Base-by-base conservation (phyloP, 2,113 vertebrate genomes). In the Percopsis transmontana region DNA sequence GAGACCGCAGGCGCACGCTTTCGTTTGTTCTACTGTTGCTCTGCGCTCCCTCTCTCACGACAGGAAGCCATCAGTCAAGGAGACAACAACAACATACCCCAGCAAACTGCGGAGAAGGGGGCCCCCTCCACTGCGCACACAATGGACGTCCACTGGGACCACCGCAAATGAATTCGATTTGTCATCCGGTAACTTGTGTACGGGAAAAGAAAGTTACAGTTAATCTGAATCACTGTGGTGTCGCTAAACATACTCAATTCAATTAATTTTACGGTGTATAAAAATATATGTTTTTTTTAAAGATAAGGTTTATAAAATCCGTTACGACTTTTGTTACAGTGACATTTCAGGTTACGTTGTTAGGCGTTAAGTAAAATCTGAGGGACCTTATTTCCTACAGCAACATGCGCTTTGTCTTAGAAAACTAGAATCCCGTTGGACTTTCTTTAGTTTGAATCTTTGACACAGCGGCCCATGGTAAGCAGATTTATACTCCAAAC, bases 41-140 rank as follows among this genome's bases (percentile, higher is more conserved):
- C 3, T 14, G 19, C 40, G 63, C 27, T 56, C 23, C 18, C 19
- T 81, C 71, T 86, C 33, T 68, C 88, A 90, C 82, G 68, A 84
- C 84, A 91, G 88, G 87, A 91, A 90, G 70, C 83, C 72, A 60
- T 81, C 81, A 79, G 58, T 74, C 66, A 53, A 74, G n/a, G n/a
- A n/a, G 66, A 78, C 60, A 79, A 87, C 21, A 84, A 85, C 84
- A 82, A 23, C 20, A 56, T 57, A 63, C 15, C 59, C 59, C 59
- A 7, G 23, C 24, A 3, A 23, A 24, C 27, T n/a, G 47, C 23
- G 50, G 19, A 42, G 45, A 3, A 13, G 45, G 54, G 47, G 53
- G 57, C 51, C 70, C 42, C 70, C 38, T 5, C 59, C 9, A 0
- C 3, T 7, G 16, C 47, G n/a, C 47, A n/a, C 47, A 18, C 44